Evolutionary conservation across 2,113 vertebrate species (phyloP).

Genomic region (Bostrychus sinensis): DNA sequence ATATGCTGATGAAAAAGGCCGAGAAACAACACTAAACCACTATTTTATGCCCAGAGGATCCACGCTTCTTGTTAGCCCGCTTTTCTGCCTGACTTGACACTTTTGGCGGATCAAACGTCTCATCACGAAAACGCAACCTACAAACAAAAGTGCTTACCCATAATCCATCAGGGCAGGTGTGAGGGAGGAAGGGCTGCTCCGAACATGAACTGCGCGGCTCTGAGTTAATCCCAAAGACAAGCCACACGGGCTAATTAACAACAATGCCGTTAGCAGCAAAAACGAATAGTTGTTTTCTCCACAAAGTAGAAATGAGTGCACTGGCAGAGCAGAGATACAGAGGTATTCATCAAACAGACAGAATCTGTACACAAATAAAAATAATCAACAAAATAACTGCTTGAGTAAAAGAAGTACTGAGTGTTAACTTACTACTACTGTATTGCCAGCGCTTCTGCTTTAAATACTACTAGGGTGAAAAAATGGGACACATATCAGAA

Average conservation of each 20-base stretch:
- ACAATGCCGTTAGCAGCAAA: slow-evolving; percentile 39
- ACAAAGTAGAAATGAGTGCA: slow-evolving; percentile 25
- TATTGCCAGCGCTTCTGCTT: too few relatives aligned
- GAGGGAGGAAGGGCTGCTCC: slow-evolving; percentile 35
- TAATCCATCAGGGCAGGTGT: slow-evolving; percentile 72
- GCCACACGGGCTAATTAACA: slow-evolving; percentile 65
- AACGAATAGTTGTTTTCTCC: slow-evolving; percentile 26
- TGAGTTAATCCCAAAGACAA: slow-evolving; percentile 68
- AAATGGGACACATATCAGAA: too few relatives aligned
- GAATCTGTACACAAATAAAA: neutral
- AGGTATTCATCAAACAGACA: slow-evolving; percentile 20
- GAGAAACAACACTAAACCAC: slow-evolving; percentile 46
- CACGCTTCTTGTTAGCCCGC: slow-evolving; percentile 72
- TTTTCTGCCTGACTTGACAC: slow-evolving; percentile 77
- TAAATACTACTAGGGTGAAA: too few relatives aligned
- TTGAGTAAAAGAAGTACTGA: too few relatives aligned
- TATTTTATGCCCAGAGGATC: slow-evolving; percentile 68
- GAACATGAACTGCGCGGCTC: slow-evolving; percentile 50
- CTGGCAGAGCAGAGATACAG: slow-evolving; percentile 18
- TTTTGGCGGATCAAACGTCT: slow-evolving; percentile 79
- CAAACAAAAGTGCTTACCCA: slow-evolving; percentile 73
- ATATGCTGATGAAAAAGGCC: slow-evolving; percentile 76
- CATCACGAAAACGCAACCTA: slow-evolving; percentile 62
- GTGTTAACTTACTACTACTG: too few relatives aligned
- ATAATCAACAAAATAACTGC: too few relatives aligned